Evolutionary conservation across 2,113 vertebrate genomes (phyloP).

Genomic region (Myotis davidii): DNA sequence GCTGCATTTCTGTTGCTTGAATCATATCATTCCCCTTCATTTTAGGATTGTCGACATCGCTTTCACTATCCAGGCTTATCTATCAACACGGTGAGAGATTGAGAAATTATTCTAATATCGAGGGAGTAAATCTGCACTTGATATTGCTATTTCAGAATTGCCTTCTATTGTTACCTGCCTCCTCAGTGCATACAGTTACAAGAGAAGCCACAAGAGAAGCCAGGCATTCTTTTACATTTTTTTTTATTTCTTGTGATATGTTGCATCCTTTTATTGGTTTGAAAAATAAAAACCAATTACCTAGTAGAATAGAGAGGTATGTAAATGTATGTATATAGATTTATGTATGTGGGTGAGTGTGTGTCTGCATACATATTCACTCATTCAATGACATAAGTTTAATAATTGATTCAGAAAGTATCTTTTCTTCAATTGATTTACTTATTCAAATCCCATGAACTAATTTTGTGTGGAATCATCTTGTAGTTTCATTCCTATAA

Average conservation of each 20-base stretch:
- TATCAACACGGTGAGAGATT: background rate
- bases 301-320: background rate
- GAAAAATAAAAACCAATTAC: conserved; percentile 1
- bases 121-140: background rate
- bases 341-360: background rate
- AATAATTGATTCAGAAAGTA: background rate
- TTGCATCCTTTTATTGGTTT: background rate
- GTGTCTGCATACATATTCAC: background rate
- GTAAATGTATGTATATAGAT: background rate
- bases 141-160: background rate
- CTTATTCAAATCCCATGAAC: background rate
- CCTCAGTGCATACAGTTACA: background rate
- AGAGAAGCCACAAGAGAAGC: background rate
- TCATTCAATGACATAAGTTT: background rate
- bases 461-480: background rate
- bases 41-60: background rate
- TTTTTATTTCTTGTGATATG: background rate
- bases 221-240: background rate
- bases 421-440: background rate
- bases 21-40: background rate
- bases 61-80: background rate
- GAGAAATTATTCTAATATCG: background rate
- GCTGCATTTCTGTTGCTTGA: background rate
- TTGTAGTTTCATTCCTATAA: background rate
- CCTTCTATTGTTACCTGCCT: background rate